Evolutionary conservation across 2,888 invertebrate genomes (phyloP).

Genomic region (Microchrysa polita): DNA sequence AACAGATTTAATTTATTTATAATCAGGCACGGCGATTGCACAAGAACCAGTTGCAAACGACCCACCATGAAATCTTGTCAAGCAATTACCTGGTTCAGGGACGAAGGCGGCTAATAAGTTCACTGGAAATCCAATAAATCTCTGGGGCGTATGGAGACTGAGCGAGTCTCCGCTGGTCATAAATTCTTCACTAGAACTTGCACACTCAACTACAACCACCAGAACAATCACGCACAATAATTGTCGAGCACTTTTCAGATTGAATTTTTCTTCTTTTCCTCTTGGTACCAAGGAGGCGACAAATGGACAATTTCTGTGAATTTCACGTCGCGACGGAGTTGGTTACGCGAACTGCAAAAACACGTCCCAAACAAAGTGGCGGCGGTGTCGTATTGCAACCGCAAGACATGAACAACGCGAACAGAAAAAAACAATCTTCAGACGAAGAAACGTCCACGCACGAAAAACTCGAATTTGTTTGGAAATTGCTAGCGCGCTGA

Average conservation of each 20-base stretch:
- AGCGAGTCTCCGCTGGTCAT: conserved; percentile 10
- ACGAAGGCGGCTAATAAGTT: conserved; percentile 12
- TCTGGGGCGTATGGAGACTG: conserved; percentile 13
- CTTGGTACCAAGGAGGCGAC: background rate
- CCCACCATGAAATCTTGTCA: too few relatives aligned
- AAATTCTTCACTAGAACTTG: background rate
- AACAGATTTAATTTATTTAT: too few relatives aligned
- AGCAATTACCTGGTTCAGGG: conserved; percentile 17
- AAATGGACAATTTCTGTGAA: background rate
- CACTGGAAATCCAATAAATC: conserved; percentile 15
- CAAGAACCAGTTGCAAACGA: background rate
- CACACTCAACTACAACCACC: background rate
- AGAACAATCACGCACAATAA: background rate
- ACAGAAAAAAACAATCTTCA: background rate
- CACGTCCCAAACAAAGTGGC: background rate
- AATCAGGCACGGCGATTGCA: background rate
- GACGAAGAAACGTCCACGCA: conserved; percentile 17
- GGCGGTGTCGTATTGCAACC: conserved; percentile 21
- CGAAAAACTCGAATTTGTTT: conserved; percentile 43
- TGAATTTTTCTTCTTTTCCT: background rate
- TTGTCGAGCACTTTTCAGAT: background rate
- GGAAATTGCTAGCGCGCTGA: conserved; percentile 4
- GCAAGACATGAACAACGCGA: conserved; percentile 8
- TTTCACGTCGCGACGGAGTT: background rate
- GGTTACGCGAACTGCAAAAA: background rate